phyloP scores from a whole-genome alignment of 2,113 vertebrate genomes.

The Myrmecophaga tridactyla region DNA sequence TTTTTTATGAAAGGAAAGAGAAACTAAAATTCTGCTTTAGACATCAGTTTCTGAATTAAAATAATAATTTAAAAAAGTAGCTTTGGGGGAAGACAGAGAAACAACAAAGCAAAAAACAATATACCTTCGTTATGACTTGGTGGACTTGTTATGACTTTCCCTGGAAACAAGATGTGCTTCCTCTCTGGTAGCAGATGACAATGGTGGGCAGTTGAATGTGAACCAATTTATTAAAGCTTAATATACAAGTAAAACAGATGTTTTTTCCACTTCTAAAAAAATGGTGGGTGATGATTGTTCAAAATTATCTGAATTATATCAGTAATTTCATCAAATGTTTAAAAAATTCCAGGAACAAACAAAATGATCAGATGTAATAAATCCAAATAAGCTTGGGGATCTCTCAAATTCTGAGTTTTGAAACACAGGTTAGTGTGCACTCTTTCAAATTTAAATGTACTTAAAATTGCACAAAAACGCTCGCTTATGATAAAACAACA shows the following conservation, averaged over 20 bases:
- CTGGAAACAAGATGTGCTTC: background rate
- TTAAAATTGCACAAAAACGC: constrained; percentile 23
- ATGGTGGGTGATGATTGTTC: background rate
- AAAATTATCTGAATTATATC: constrained; percentile 56
- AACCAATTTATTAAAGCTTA: background rate
- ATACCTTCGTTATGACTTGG: background rate
- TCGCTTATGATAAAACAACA: background rate
- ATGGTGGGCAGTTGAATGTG: background rate
- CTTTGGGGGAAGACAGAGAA: background rate
- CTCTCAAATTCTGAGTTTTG: constrained; percentile 27
- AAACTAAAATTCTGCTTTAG: constrained; percentile 61
- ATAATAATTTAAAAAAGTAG: background rate
- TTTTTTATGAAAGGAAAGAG: constrained; percentile 55
- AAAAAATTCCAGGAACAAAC: constrained; percentile 54
- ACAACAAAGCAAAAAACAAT: constrained; percentile 19
- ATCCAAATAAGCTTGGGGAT: constrained; percentile 30
- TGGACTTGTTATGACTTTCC: background rate
- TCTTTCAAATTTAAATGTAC: background rate
- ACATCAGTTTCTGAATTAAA: background rate
- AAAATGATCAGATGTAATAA: constrained; percentile 46
- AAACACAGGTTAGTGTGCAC: constrained; percentile 1
- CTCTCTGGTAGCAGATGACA: background rate
- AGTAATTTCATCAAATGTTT: constrained; percentile 57
- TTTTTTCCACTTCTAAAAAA: constrained; percentile 33
- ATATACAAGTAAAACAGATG: background rate